Percentiles rank a stretch among this genome's conserved stretches.
Conservation (phyloP, 2,797 vertebrate genomes). For the Cuniculus paca region DNA sequence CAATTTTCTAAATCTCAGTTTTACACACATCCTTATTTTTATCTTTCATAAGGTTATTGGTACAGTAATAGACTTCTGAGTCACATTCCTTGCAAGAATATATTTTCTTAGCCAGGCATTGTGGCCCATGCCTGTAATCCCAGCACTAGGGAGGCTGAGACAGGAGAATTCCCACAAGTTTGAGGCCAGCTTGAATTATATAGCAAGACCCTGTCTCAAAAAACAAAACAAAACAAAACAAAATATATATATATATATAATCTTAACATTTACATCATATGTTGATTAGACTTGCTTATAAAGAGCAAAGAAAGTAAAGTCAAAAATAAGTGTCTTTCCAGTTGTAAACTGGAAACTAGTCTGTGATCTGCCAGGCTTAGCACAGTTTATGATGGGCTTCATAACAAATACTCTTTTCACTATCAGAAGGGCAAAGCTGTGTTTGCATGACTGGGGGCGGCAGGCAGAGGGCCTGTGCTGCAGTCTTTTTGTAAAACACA, state of each 20-base stretch:
- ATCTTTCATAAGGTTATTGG: neutral
- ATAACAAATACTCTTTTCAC: neutral
- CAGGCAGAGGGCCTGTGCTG: neutral
- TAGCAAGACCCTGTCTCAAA: too few species aligned
- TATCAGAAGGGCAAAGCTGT: neutral
- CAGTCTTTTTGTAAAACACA: neutral
- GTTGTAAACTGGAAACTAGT: slow-evolving; percentile 39
- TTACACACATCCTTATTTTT: slow-evolving; percentile 32
- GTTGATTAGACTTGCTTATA: neutral
- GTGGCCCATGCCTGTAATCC: too few species aligned
- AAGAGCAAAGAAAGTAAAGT: neutral
- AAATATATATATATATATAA: too few species aligned
- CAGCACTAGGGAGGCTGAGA: too few species aligned
- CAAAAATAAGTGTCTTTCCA: slow-evolving; percentile 5
- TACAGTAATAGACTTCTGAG: neutral
- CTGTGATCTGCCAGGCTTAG: neutral
- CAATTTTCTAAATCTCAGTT: neutral
- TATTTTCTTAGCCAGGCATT: slow-evolving; percentile 10
- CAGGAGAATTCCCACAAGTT: too few species aligned
- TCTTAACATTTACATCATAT: slow-evolving; percentile 23
- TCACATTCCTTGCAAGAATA: slow-evolving; percentile 17
- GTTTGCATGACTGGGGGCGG: neutral
- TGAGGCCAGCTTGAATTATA: too few species aligned
- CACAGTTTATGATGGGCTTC: neutral
- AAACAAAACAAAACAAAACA: too few species aligned